Conservation (phyloP, 2,888 invertebrate species). For the Chalcis sispes region DNA sequence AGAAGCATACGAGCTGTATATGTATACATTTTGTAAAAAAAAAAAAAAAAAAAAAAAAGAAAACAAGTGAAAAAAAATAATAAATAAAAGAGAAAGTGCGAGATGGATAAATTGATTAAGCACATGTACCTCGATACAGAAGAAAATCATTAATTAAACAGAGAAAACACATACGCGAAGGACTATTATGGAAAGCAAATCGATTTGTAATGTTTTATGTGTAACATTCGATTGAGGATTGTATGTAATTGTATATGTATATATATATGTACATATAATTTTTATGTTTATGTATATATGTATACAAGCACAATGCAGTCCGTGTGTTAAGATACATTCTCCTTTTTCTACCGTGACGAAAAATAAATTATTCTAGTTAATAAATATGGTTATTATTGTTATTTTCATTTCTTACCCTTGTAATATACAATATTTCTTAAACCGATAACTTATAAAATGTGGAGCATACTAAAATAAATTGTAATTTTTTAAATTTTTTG, state of each 20-base stretch:
- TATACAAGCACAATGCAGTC: conserved; percentile 75
- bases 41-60: conserved; percentile 38
- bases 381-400: conserved; percentile 66
- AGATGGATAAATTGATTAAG: conserved; percentile 55
- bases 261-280: conserved; percentile 40
- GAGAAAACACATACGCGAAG: conserved; percentile 61
- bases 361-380: conserved; percentile 77
- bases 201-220: conserved; percentile 74
- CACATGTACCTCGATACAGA: conserved; percentile 58
- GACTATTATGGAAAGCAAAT: conserved; percentile 64
- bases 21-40: conserved; percentile 46
- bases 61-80: conserved; percentile 30
- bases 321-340: conserved; percentile 76
- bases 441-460: too few relatives aligned
- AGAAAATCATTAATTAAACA: conserved; percentile 54
- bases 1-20: conserved; percentile 49
- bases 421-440: too few relatives aligned
- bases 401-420: conserved; percentile 14
- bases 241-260: conserved; percentile 70
- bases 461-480: too few relatives aligned
- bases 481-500: too few relatives aligned
- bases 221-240: conserved; percentile 75
- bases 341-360: conserved; percentile 76
- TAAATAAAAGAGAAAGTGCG: conserved; percentile 38
- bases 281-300: conserved; percentile 63